Evolutionary conservation across 2,113 vertebrate species (phyloP), one percentile per base, ranked within the genome.

Genomic region (Arvicanthis niloticus): DNA sequence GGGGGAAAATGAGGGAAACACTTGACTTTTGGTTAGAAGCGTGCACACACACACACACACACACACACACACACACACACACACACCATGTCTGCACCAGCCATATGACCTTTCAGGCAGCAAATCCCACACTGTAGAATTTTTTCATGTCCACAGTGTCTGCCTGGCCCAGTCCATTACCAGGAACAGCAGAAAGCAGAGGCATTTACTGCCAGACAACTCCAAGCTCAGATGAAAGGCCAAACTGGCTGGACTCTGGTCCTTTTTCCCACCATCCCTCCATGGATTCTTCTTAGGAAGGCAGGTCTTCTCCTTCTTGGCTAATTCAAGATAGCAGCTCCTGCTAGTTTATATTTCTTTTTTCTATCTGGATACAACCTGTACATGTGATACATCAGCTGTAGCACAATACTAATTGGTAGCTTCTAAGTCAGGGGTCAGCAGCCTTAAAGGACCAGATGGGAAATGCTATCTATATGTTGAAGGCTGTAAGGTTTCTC

Each of bases 291-390:
- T 73, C 37, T 0, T 0, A 58, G 70, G 37, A 88, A 73, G n/a
- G 4, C 8, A n/a, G 65, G 16, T 68, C 3, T n/a, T 68, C 3
- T n/a, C 12, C 60, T 82, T 17, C 91, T 89, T 42, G 13, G 1
- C 40, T 53, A 31, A n/a, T 24, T 48, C 65, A 62, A 45, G 40
- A 13, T 19, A 7, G 80, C 22, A 37, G 67, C 34, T 78, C 51
- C 81, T 22, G 13, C 56, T 95, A 45, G 56, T 86, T 76, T 65
- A 53, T n/a, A 4, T 82, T 70, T 88, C 62, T 97, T 92, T 91
- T 91, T 76, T 76, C 29, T 68, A 87, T 51, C 51, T 91, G 67
- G 87, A 31, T 40, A 26, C 17, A 13, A 40, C 22, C 0, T 58
- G 78, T 24, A 24, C 34, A 24, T 58, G 9, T 17, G 31, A 70